Conservation (phyloP, 2,888 invertebrate species). For the Tortricodes alternella region DNA sequence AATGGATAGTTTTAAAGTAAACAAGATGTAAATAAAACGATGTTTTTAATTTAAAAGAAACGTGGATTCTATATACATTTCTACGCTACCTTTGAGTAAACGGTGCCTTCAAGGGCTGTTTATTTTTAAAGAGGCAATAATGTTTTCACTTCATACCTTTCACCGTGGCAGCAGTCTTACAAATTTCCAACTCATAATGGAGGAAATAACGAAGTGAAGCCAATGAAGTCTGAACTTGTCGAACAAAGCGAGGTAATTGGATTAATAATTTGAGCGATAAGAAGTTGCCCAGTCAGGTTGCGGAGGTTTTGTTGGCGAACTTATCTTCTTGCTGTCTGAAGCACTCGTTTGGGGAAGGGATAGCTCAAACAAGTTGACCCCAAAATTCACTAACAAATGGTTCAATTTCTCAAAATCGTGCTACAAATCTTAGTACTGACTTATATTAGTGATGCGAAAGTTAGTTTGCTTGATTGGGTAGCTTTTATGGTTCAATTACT, state of each 20-base stretch:
- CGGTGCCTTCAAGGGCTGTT: background rate
- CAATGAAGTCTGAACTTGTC: constrained; percentile 44
- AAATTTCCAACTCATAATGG: constrained; percentile 38
- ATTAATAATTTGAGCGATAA: constrained; percentile 47
- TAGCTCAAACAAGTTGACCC: too few relatives aligned
- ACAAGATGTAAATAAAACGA: too few relatives aligned
- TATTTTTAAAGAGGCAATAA: background rate
- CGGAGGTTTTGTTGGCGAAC: constrained; percentile 8
- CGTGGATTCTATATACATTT: background rate
- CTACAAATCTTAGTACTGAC: too few relatives aligned
- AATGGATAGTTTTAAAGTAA: too few relatives aligned
- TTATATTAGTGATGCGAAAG: too few relatives aligned
- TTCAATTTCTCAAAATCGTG: too few relatives aligned
- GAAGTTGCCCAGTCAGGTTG: constrained; percentile 30
- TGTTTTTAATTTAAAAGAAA: background rate
- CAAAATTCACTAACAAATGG: too few relatives aligned
- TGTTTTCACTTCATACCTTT: background rate
- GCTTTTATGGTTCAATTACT: too few relatives aligned
- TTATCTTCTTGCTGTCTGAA: background rate
- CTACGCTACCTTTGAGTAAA: background rate
- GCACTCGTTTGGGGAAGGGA: background rate
- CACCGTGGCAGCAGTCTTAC: background rate
- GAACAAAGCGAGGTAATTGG: constrained; percentile 51
- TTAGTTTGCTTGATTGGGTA: too few relatives aligned
- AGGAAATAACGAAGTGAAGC: constrained; percentile 46